Base-by-base conservation (phyloP, 1,140 invertebrate species). In the Pogonomyrmex barbatus region DNA sequence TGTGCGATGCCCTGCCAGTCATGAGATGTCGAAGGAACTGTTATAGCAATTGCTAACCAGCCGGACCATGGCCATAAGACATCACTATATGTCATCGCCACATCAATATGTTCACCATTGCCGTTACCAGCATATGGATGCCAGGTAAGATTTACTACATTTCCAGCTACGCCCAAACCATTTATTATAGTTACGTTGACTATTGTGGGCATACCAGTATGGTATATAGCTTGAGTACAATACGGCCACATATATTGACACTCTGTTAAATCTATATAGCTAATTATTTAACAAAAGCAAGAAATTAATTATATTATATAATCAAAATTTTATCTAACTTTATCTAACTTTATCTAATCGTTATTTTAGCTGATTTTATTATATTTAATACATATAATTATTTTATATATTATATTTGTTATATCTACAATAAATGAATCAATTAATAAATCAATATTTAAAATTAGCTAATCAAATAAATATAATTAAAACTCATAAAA, bases 211-310 rank as follows among this genome's bases (percentile, higher is more conserved):
- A 98, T 97, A 62, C 96, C 97, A 76, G 97, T 97, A 94, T 97
- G 96, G 95, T 99, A 99, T 2, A 99, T 92, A 10, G 98, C 98
- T 94, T 99, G 99, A 17, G 98, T 98, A 93, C 98, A 99, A 92
- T 99, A 99, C 0, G 99, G 98, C 98, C 98, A 99, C 98, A 99
- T 99, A 93, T 99, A 99, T 86, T 98, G 98, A 93, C 98, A 99
- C 93, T 99, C 98, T 0, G 97, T 98, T 36, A 99, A 95, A 94
- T 99, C 98, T 86, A 99, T 97, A 93, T 99, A 99, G 87, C 97
- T 97, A 71, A 14, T 86, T 58, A 56, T 75, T 60, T 62, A 81
- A 30, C 30, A 79, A 8, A 75, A 47, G 10, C 12, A 52, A 76
- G 14, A 63, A 36, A 84, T 77, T 24, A 8, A 78, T 78, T n/a